Evolutionary conservation across 2,113 vertebrate species (phyloP), one percentile per base, ranked within the genome.

Genomic region (Spea multiplicata): DNA sequence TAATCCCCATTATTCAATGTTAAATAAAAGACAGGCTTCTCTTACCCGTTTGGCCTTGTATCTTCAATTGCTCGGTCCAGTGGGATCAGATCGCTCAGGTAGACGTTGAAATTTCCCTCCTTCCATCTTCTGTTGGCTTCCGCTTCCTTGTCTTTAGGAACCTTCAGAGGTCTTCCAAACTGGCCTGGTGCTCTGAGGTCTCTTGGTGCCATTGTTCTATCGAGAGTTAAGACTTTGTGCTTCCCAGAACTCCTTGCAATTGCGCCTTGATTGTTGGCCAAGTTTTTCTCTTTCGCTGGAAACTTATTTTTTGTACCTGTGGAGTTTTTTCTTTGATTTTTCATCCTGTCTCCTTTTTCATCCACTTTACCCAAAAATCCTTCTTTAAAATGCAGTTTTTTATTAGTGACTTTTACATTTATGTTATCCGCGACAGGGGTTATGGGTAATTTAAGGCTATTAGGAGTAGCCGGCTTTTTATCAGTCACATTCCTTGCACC

Each of bases 31-130:
- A 30, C 30, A 30, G 30, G 30, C 30, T 30, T 30, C 30, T 88
- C 96, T 98, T 93, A 99, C 97, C 86, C 89, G 3, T 85, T 73
- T 3, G 97, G 97, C 81, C 97, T 94, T 83, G 96, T 98, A 85
- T 99, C 97, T 0, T 91, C 86, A 10, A 99, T 76, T 74, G 94
- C 95, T 62, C 97, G 89, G 84, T 99, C 97, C 75, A 98, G 80
- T 0, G 97, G 97, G 81, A 99, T 99, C 88, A 94, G 53, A 7
- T 99, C 95, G 2, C 97, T 99, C 83, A 99, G 92, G 86, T 94
- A 96, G 84, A 99, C 97, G 0, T 99, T 99, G 74, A 99, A 99
- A 75, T 95, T 90, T 7, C 97, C 97, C 86, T 99, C 97, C 2
- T 92, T 92, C 97, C 97, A 99, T 62, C 95, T 89, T 10, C 84